These are phyloP conservation scores for Gymnothorax reevesii DNA, from an alignment of 2,797 vertebrate species.

Conservation along the genomic window DNA sequence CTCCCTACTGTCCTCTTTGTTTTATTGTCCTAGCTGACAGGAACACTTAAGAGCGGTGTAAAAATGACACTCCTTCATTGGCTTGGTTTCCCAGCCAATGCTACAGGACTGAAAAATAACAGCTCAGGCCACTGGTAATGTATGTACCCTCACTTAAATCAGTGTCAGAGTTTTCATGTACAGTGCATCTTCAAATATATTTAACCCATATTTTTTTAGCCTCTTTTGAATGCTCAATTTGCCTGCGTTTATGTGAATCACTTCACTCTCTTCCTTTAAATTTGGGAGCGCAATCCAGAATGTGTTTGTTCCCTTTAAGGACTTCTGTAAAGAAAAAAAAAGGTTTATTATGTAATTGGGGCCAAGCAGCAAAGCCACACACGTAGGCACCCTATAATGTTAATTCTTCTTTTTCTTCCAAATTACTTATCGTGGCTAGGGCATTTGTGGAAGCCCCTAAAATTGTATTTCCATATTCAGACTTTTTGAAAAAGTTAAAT, in stretches of 20 bases:
- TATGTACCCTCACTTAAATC: not conserved
- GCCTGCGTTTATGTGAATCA: not conserved
- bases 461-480: too few species aligned
- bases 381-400: too few species aligned
- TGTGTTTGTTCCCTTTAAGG: not conserved
- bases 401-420: too few species aligned
- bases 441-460: too few species aligned
- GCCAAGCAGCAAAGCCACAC: too few species aligned
- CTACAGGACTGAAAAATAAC: not conserved
- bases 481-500: too few species aligned
- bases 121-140: not conserved
- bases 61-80: not conserved
- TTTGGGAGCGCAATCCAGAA: not conserved
- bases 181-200: not conserved
- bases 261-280: not conserved
- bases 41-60: not conserved
- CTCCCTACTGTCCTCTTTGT: not conserved
- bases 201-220: not conserved
- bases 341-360: not conserved
- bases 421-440: too few species aligned
- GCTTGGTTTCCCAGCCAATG: not conserved
- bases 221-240: not conserved
- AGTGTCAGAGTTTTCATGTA: not conserved
- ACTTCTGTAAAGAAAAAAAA: not conserved
- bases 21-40: not conserved